Base-by-base conservation (phyloP, 2,113 vertebrate genomes). In the Lepidothrix coronata region DNA sequence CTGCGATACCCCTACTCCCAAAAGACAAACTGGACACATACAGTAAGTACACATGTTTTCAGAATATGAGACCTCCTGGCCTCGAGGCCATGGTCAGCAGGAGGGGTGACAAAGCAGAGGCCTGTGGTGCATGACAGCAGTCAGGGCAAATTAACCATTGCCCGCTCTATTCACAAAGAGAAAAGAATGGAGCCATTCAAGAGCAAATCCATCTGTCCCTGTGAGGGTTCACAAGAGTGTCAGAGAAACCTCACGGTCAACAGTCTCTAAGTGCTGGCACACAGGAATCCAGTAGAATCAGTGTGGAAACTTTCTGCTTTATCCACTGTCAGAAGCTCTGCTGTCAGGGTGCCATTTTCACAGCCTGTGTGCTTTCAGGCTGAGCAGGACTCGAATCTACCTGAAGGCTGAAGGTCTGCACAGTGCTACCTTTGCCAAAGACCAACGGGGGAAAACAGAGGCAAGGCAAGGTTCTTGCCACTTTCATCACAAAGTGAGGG, bases 121-220 rank as follows among this genome's bases (percentile, higher is more conserved):
- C 93, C 93, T 79, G 87, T 14, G 61, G 89, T 89, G 89, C 89
- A 73, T 62, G 44, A 89, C 89, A 95, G 91, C 81, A 91, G 89
- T 91, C 66, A 75, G 94, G 73, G 89, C 77, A 93, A 96, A 94
- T 89, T 95, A 96, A 96, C 94, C 85, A 87, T 58, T 78, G 91
- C 66, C 66, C 0, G 8, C 46, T 92, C 87, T 91, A 70, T 89
- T 97, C 93, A 89, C 58, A 79, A 79, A 70, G 74, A 95, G 85
- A 70, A 89, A 95, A 96, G 84, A 96, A 96, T 66, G 71, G 81
- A 95, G 91, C 87, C 91, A 95, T 96, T 95, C 91, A 96, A 82
- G 87, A 96, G 91, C 81, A 88, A 91, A 96, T 70, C 89, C 95
- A 91, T 95, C 95, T 93, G 93, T 91, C 87, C 89, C 74, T 79